Percentiles rank a stretch among this genome's conserved stretches.
Conservation (phyloP, 2,888 invertebrate genomes). For the Phorcus lineatus region DNA sequence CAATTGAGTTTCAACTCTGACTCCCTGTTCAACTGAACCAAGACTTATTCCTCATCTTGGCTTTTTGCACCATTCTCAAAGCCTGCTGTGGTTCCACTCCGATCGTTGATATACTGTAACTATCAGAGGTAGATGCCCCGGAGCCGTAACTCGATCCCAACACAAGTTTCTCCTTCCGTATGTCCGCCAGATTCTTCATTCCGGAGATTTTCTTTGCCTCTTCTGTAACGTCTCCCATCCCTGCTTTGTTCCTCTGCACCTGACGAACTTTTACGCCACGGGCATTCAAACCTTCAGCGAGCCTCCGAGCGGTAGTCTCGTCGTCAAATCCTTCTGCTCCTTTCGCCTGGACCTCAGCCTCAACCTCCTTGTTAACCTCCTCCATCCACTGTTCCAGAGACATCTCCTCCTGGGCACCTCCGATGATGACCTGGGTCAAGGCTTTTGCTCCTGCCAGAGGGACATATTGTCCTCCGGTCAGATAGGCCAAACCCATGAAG, state of each 20-base stretch:
- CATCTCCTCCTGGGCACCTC: constrained; percentile 69
- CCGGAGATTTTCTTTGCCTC: constrained; percentile 40
- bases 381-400: constrained; percentile 65
- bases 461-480: constrained; percentile 71
- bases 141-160: neutral
- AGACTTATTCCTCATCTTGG: constrained; percentile 14
- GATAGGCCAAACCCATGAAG: constrained; percentile 65
- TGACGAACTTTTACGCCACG: constrained; percentile 47
- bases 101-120: neutral
- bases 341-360: constrained; percentile 43
- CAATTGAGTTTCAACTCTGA: no score
- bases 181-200: constrained; percentile 11
- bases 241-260: constrained; percentile 41
- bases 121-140: neutral
- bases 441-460: constrained; percentile 61
- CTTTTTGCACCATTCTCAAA: constrained; percentile 53
- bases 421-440: constrained; percentile 66
- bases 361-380: constrained; percentile 58
- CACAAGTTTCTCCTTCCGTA: no score
- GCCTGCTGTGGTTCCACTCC: constrained; percentile 42
- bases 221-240: constrained; percentile 34
- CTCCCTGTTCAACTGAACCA: neutral
- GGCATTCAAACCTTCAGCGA: constrained; percentile 39
- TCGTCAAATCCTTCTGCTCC: constrained; percentile 48
- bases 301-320: constrained; percentile 33